Percentiles rank a stretch among this genome's conserved stretches.
phyloP scores from a whole-genome alignment of 2,888 invertebrate species.

The Hydraecia micacea region DNA sequence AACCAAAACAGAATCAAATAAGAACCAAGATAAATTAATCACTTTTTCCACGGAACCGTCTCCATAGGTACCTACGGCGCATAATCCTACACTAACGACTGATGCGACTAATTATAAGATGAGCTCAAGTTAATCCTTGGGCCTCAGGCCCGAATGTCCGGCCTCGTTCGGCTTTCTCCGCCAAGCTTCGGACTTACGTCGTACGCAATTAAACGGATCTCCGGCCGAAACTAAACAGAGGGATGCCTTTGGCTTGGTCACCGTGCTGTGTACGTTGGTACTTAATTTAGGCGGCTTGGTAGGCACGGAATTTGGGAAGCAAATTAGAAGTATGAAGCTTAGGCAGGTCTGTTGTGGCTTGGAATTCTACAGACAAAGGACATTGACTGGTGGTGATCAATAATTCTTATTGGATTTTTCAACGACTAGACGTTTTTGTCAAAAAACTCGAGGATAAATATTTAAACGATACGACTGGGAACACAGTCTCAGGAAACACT shows the following conservation, averaged over 20 bases:
- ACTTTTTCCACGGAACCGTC: conserved; percentile 39
- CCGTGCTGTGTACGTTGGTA: conserved; percentile 60
- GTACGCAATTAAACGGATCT: conserved; percentile 69
- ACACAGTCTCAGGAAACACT: background rate
- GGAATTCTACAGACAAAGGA: background rate
- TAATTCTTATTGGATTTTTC: background rate
- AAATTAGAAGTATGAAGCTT: conserved; percentile 51
- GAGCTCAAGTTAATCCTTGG: conserved; percentile 71
- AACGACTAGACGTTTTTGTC: background rate
- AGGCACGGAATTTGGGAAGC: conserved; percentile 60
- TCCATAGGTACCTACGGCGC: conserved; percentile 43
- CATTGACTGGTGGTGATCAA: background rate
- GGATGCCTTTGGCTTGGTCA: conserved; percentile 62
- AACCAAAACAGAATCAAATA: conserved; percentile 10
- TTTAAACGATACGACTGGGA: background rate
- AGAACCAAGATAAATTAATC: conserved; percentile 26
- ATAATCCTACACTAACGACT: conserved; percentile 65
- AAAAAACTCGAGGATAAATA: background rate
- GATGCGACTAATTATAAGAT: conserved; percentile 73
- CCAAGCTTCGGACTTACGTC: conserved; percentile 63
- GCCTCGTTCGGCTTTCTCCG: conserved; percentile 60
- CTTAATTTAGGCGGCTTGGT: conserved; percentile 64
- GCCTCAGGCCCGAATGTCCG: conserved; percentile 48
- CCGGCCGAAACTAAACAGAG: conserved; percentile 65
- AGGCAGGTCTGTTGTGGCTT: conserved; percentile 16